Evolutionary conservation across 37 sponge, comb jelly and placozoan genomes (phyloP).

Genomic region (Hormiphora californensis): DNA sequence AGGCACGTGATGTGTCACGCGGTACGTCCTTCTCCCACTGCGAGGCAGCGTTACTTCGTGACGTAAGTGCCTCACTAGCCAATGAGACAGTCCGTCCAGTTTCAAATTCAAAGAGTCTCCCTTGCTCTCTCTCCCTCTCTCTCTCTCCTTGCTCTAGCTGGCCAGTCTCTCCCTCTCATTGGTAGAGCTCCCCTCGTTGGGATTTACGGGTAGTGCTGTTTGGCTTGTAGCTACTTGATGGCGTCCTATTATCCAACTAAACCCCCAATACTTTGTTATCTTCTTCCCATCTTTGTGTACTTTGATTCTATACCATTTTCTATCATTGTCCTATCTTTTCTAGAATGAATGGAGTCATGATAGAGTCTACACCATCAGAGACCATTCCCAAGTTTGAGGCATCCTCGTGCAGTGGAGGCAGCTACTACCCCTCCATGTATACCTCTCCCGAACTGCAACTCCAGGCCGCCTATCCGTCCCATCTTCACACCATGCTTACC

Average conservation of each 20-base stretch:
- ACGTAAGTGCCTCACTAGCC: slow-evolving; percentile 33
- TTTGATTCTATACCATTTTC: no score
- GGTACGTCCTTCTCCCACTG: neutral
- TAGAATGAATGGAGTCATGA: slow-evolving; percentile 45
- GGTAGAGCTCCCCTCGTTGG: no score
- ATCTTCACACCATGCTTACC: slow-evolving; percentile 46
- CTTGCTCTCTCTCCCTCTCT: no score
- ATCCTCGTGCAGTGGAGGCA: slow-evolving; percentile 49
- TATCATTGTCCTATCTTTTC: no score
- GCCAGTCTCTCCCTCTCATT: no score
- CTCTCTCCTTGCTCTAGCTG: no score
- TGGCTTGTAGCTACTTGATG: no score
- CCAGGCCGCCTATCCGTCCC: slow-evolving; percentile 48
- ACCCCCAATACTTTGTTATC: no score
- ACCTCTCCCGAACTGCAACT: slow-evolving; percentile 52
- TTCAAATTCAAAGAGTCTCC: no score
- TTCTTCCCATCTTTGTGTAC: no score
- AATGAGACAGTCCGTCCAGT: slow-evolving; percentile 7
- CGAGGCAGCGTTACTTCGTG: slow-evolving; percentile 45
- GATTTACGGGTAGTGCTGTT: no score
- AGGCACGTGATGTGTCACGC: slow-evolving; percentile 33
- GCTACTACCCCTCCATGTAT: slow-evolving; percentile 48
- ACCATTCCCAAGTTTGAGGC: slow-evolving; percentile 33
- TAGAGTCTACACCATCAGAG: slow-evolving; percentile 48
- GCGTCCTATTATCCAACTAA: no score